phyloP scores from a whole-genome alignment of 2,113 vertebrate species.

The Noctilio leporinus region DNA sequence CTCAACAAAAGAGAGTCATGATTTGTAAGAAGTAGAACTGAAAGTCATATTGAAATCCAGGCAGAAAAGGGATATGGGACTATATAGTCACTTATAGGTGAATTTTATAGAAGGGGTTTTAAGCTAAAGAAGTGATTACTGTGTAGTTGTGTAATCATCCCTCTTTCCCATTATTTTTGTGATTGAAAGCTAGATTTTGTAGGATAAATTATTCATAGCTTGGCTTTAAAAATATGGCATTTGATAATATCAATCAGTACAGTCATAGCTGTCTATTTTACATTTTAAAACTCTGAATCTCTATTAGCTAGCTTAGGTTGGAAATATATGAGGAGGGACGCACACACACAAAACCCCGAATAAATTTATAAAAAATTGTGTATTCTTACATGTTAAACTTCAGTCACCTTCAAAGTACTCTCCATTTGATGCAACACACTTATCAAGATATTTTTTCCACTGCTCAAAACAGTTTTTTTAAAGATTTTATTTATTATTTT shows the following conservation, averaged over 20 bases:
- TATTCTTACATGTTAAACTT: no score
- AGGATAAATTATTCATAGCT: neutral
- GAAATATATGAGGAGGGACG: neutral
- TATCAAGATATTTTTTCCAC: no score
- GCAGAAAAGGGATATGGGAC: neutral
- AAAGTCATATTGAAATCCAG: slow-evolving; percentile 22
- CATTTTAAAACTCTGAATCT: slow-evolving; percentile 25
- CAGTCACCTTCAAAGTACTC: no score
- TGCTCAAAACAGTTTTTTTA: no score
- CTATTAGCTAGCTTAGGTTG: neutral
- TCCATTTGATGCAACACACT: no score
- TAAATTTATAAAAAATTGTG: no score
- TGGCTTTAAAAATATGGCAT: neutral
- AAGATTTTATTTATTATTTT: no score
- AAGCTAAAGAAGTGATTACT: neutral
- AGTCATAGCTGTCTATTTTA: neutral
- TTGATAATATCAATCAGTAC: neutral
- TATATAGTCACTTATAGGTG: neutral
- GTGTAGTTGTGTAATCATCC: neutral
- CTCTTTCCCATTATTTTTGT: neutral
- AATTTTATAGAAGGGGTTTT: neutral
- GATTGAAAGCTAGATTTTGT: slow-evolving; percentile 21
- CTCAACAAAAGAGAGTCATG: neutral
- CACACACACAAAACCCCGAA: no score
- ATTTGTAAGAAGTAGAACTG: neutral